Conservation (phyloP, 1,140 invertebrate genomes). For the Calliopsis andreniformis region DNA sequence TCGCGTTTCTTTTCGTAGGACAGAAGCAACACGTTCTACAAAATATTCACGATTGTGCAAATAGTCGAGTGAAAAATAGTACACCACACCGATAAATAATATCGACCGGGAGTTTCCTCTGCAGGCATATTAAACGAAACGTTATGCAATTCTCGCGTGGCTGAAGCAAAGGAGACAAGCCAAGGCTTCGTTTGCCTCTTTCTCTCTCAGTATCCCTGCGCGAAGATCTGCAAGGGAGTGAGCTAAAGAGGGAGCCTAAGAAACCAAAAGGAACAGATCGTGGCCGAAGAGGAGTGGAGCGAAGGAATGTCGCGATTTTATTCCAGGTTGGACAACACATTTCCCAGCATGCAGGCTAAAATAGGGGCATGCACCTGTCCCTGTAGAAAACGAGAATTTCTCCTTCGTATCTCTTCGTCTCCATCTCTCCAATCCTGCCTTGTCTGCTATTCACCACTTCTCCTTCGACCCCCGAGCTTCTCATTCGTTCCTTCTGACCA, state of each 20-base stretch:
- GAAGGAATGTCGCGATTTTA: conserved; percentile 60
- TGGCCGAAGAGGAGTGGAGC: conserved; percentile 14
- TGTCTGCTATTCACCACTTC: not conserved
- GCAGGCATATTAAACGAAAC: not conserved
- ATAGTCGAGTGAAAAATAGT: not conserved
- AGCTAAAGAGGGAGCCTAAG: conserved; percentile 45
- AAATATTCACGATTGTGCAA: not conserved
- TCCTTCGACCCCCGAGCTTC: conserved; percentile 1
- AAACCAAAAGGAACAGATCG: conserved; percentile 32
- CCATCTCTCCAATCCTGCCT: conserved; percentile 16
- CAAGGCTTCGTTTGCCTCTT: not conserved
- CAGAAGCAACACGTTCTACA: not conserved
- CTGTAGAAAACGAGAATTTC: conserved; percentile 57
- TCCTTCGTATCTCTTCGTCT: conserved; percentile 24
- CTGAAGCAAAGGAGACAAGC: not conserved
- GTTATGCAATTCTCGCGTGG: conserved; percentile 48
- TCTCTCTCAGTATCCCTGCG: not conserved
- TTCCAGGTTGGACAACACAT: conserved; percentile 53
- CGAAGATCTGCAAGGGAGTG: not conserved
- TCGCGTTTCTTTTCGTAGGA: not conserved
- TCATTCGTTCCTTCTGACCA: not conserved
- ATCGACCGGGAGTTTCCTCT: not conserved
- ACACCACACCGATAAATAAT: not conserved
- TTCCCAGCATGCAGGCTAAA: conserved; percentile 46
- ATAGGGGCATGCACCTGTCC: conserved; percentile 64